These are phyloP conservation scores for Drosophila sucinea DNA, from an alignment of 1,140 invertebrate genomes.

Conservation along the genomic window DNA sequence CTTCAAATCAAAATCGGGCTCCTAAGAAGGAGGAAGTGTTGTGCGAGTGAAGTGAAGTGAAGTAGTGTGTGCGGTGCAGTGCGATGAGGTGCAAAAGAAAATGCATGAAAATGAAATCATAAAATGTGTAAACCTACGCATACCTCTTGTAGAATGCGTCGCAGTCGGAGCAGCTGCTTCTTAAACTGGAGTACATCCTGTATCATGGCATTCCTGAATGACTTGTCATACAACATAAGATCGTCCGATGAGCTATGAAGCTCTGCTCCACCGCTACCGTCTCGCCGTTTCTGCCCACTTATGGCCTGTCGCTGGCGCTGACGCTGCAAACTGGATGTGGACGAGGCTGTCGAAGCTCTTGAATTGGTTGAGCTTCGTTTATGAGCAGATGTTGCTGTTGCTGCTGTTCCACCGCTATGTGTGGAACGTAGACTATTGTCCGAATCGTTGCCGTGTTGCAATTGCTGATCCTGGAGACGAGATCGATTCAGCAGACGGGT, in stretches of 20 bases:
- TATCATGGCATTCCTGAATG: conserved; percentile 84
- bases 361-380: conserved; percentile 67
- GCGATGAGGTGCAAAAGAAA: conserved; percentile 14
- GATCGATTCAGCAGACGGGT: conserved; percentile 81
- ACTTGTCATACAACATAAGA: conserved; percentile 82
- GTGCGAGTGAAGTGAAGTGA: conserved; percentile 32
- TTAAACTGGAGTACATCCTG: conserved; percentile 88
- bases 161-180: conserved; percentile 87
- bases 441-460: conserved; percentile 63
- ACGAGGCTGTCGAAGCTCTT: conserved; percentile 70
- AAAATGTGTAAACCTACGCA: conserved; percentile 34
- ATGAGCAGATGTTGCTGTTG: conserved; percentile 42
- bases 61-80: conserved; percentile 12
- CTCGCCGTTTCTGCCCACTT: conserved; percentile 29
- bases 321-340: conserved; percentile 71
- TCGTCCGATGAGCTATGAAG: conserved; percentile 83
- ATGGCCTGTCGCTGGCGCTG: conserved; percentile 54
- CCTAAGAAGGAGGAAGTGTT: conserved; percentile 34
- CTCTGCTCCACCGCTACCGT: conserved; percentile 49
- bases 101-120: conserved; percentile 44
- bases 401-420: conserved; percentile 53
- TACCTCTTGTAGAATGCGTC: conserved; percentile 87
- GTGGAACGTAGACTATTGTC: conserved; percentile 70
- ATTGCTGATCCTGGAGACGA: conserved; percentile 72
- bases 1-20: conserved; percentile 65